phyloP scores from a whole-genome alignment of 2,113 vertebrate genomes.

The Grammomys dolichurus region DNA sequence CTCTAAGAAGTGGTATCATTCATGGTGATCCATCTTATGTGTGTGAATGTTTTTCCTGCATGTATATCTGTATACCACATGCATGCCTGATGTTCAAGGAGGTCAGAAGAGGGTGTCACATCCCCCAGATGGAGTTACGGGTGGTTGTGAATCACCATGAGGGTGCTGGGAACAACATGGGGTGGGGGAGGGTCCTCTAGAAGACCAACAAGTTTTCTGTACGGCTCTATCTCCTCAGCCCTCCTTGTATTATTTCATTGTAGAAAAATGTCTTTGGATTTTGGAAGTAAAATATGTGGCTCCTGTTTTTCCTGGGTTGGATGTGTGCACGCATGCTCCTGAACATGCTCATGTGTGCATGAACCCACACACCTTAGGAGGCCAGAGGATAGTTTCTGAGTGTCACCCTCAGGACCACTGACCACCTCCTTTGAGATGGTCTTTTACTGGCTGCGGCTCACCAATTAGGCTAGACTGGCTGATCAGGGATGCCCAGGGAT shows the following conservation, averaged over 20 bases:
- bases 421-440: background rate
- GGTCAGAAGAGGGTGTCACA: background rate
- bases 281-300: slow-evolving; percentile 30
- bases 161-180: background rate
- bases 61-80: background rate
- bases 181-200: background rate
- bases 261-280: background rate
- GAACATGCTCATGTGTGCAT: background rate
- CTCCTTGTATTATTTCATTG: slow-evolving; percentile 5
- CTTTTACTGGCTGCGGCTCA: background rate
- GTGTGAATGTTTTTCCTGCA: background rate
- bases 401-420: background rate
- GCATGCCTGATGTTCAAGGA: background rate
- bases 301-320: background rate
- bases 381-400: no score
- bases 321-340: background rate
- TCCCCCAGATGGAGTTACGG: background rate
- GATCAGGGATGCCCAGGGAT: background rate
- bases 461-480: background rate
- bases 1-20: slow-evolving; percentile 9
- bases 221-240: background rate
- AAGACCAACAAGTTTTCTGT: background rate
- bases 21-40: background rate
- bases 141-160: background rate
- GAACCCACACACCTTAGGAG: background rate